These are phyloP conservation scores for Stictocephala bisonia DNA, from an alignment of 2,888 invertebrate species.

Conservation along the genomic window DNA sequence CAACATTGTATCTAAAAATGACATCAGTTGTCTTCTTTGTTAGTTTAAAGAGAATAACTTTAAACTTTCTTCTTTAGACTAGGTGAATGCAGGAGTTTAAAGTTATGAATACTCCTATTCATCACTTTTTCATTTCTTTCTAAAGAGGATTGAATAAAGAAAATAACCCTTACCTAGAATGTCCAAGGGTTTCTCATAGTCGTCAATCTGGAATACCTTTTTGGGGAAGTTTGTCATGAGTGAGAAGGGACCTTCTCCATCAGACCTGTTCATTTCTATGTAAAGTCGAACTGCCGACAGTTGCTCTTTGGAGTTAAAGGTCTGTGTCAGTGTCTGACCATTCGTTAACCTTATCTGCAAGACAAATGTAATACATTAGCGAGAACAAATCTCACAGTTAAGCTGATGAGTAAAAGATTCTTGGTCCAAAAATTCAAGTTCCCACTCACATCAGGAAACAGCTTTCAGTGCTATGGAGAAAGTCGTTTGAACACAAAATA, in stretches of 20 bases:
- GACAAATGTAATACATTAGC: not conserved
- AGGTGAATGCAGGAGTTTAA: too few relatives aligned
- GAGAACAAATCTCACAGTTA: too few relatives aligned
- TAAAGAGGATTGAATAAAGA: conserved; percentile 77
- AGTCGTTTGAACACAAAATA: too few relatives aligned
- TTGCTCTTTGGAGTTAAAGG: conserved; percentile 87
- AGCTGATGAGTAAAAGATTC: not conserved
- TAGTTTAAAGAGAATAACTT: too few relatives aligned
- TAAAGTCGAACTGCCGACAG: conserved; percentile 91
- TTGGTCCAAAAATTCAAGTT: too few relatives aligned
- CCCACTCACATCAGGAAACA: too few relatives aligned
- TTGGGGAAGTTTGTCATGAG: conserved; percentile 94
- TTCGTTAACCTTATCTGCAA: conserved; percentile 79
- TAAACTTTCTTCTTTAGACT: too few relatives aligned
- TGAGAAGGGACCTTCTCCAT: conserved; percentile 76
- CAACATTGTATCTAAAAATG: too few relatives aligned
- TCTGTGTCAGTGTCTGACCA: conserved; percentile 78
- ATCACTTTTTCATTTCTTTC: too few relatives aligned
- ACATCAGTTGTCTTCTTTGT: too few relatives aligned
- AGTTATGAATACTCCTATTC: too few relatives aligned
- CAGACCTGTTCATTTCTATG: conserved; percentile 85
- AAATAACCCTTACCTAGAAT: conserved; percentile 73
- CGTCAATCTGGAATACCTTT: conserved; percentile 85
- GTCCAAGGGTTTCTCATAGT: conserved; percentile 89
- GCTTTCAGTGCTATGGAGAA: too few relatives aligned